Evolutionary conservation across 2,888 invertebrate genomes (phyloP), one percentile per base, ranked within the genome.

Genomic region (Heterodera filipjevi): DNA sequence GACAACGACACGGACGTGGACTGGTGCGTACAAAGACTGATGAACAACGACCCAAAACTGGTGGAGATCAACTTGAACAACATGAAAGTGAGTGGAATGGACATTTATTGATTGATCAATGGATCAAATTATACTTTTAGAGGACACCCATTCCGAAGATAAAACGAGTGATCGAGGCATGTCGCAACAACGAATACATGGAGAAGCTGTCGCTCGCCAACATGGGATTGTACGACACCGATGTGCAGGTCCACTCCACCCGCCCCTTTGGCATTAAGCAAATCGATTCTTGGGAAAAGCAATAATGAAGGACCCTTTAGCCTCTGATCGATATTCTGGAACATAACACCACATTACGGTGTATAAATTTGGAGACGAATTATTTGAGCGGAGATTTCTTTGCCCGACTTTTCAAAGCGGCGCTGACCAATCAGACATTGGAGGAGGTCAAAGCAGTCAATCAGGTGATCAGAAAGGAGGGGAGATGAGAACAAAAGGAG

Each of bases 61-160:
- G 93, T 93, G 90, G 94, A 95, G 91, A 93, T 99, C 90, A 99
- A 99, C 92, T 94, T 96, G 93, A 99, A 99, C 92, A 99, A 99
- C 91, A 97, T 99, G 92, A 96, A 95, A 93, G 97, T 96, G 90
- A 86, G 86, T 10, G n/a, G 27, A 16, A n/a, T 16, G 33, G 22
- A 19, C 3, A 49, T 49, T 16, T 12, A 49, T 49, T 19, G 19
- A 49, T 49, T 19, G 49, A 49, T 49, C 16, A 14, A 30, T 27
- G 27, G 10, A 22, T 53, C 53, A 16, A 16, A 53, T 53, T 53
- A 22, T 78, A 22, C 27, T 30, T 80, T 85, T 79, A 89, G 89
- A 81, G 89, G 77, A 89, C 87, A 19, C 89, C 89, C 10, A 84
- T 89, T 71, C 89, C 89, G 2, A 84, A 86, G 33, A 84, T 97